Evolutionary conservation across 1,140 invertebrate species (phyloP), one percentile per base, ranked within the genome.

Genomic region (Diuraphis noxia): DNA sequence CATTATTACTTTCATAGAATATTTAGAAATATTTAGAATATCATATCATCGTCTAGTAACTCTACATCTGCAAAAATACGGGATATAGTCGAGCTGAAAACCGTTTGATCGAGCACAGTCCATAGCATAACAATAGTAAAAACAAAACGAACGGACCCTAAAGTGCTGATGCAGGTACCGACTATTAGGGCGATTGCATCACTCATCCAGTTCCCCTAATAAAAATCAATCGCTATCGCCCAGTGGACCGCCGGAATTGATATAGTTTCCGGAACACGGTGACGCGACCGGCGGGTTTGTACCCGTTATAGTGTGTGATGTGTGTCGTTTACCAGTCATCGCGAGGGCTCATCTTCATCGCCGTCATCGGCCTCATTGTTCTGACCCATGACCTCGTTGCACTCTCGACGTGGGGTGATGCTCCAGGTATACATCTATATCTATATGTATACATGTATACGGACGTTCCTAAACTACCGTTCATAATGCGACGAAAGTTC

Each of bases 401-500:
- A 79, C 17, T 36, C 5, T 6, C 34, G 72, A n/a, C 79, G 36
- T 13, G 79, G 79, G 79, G 79, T 38, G 23, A n/a, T n/a, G n/a
- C n/a, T n/a, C n/a, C 9, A 23, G 19, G 46, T 49, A n/a, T n/a
- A 81, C 36, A 2, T 38, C 17, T 49, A 21, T 49, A 49, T 49
- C 4, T 49, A 49, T 21, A n/a, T n/a, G n/a, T n/a, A n/a, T n/a
- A n/a, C n/a, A 34, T 38, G 13, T 81, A 9, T 38, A 38, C 38
- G 38, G 23, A 40, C 38, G 23, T 81, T 23, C 9, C 36, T 81
- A 81, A 81, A 40, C n/a, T n/a, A 72, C 79, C 79, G 34, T 81
- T 40, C 79, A 38, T 81, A 81, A 81, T 81, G 34, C 38, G 38
- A 81, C 36, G 79, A 81, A 81, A 81, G 79, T 81, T 40, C 79